Percentiles rank a stretch among this genome's conserved stretches.
Evolutionary conservation across 2,113 vertebrate genomes (phyloP).

Genomic region (Phalacrocorax aristotelis): DNA sequence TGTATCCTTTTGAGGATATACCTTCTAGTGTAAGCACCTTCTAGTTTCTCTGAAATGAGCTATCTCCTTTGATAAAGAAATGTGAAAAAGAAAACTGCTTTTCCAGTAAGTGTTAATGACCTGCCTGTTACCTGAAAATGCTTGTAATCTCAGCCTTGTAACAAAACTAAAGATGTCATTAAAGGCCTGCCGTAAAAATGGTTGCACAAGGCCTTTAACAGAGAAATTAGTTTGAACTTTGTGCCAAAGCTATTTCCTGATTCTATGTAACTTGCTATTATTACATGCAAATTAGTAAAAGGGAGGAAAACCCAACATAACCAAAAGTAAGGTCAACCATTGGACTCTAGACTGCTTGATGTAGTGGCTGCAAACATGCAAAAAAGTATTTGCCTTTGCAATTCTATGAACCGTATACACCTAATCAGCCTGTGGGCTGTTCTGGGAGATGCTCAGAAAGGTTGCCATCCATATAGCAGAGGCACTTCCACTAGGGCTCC

Average conservation of each 20-base stretch:
- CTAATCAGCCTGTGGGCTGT: neutral
- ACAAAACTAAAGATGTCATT: neutral
- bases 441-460: neutral
- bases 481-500: neutral
- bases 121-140: neutral
- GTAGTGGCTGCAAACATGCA: neutral
- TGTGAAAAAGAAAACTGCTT: neutral
- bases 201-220: neutral
- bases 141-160: neutral
- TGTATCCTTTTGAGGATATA: neutral
- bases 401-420: neutral
- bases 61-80: neutral
- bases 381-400: neutral
- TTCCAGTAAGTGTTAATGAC: neutral
- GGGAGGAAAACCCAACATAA: neutral
- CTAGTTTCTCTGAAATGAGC: neutral
- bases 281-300: neutral
- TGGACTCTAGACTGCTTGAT: neutral
- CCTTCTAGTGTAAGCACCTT: neutral
- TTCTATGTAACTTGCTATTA: neutral
- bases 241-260: neutral
- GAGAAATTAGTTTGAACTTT: constrained; percentile 22
- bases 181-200: neutral
- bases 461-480: neutral
- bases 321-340: neutral